Base-by-base conservation (phyloP, 1,140 invertebrate genomes). In the Grapholita molesta region DNA sequence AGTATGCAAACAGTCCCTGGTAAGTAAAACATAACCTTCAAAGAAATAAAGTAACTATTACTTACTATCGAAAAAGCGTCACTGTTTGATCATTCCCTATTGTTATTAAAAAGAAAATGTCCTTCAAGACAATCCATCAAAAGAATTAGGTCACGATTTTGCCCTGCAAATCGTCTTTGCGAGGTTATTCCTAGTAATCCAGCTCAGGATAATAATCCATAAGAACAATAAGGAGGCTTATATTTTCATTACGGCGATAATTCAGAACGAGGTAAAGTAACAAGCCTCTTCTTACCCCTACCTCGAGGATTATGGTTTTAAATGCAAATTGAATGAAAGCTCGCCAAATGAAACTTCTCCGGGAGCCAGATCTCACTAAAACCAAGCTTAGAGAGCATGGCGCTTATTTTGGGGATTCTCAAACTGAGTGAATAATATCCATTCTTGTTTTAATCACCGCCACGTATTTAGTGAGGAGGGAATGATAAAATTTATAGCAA, bases 301-400 rank as follows among this genome's bases (percentile, higher is more conserved):
- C 80, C 72, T 68, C 72, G 53, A 66, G 79, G 80, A 85, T 85
- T 80, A 85, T 69, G 79, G 80, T 78, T 87, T 82, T 81, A 85
- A 79, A 87, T 83, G 82, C 82, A 87, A 87, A 87, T 87, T 85
- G 81, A 85, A 84, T 83, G 77, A 83, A 78, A 78, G 75, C 78
- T 76, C 74, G 66, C 72, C 67, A 74, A 77, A 81, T 78, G 80
- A 80, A 85, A 81, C 68, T 84, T 79, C 57, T 8, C 52, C 70
- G 78, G 69, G 78, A 55, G 66, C 64, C 67, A 72, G 71, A 76
- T 77, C 72, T 73, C 73, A 72, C 72, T 73, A 74, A 78, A 80
- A 73, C 78, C 71, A 64, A 74, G 76, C 78, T 83, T 80, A 79
- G 69, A 68, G 69, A 67, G 76, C 78, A 81, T 74, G 75, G 73